These are phyloP conservation scores for Antheraea assamensis DNA, from an alignment of 2,888 invertebrate species.

Conservation along the genomic window DNA sequence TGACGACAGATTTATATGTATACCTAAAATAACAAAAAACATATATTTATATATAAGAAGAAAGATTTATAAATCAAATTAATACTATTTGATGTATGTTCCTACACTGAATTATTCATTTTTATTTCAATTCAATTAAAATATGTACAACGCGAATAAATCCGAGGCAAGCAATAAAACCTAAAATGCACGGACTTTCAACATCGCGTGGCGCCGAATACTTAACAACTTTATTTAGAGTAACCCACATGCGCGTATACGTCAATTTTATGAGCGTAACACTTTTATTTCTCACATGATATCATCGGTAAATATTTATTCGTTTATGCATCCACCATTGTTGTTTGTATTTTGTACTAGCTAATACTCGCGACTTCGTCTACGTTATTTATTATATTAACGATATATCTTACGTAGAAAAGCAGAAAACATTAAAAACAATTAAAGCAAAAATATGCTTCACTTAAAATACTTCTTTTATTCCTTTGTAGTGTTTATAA, in stretches of 20 bases:
- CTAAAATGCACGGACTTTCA: constrained; percentile 21
- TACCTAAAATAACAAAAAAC: too few species aligned
- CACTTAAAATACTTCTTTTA: too few species aligned
- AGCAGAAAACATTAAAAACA: too few species aligned
- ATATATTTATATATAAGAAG: too few species aligned
- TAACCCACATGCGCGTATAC: constrained; percentile 1
- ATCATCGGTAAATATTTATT: neutral
- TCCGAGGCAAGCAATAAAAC: constrained; percentile 20
- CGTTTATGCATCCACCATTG: neutral
- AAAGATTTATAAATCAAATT: too few species aligned
- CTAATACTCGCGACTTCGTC: too few species aligned
- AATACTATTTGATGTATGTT: neutral
- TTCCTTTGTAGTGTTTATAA: too few species aligned
- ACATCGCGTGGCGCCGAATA: constrained; percentile 14
- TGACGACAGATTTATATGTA: too few species aligned
- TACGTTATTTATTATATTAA: too few species aligned
- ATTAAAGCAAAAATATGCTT: too few species aligned
- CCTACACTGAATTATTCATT: neutral
- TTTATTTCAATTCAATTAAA: neutral
- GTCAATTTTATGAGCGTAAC: constrained; percentile 1
- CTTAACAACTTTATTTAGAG: constrained; percentile 9
- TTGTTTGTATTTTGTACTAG: neutral
- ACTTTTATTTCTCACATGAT: constrained; percentile 3
- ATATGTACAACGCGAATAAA: constrained; percentile 20
- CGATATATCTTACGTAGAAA: too few species aligned